A percentile compares a stretch with the other conserved stretches of the same genome.
Evolutionary conservation across 2,113 vertebrate species (phyloP).

Genomic region (Oryzias melastigma): DNA sequence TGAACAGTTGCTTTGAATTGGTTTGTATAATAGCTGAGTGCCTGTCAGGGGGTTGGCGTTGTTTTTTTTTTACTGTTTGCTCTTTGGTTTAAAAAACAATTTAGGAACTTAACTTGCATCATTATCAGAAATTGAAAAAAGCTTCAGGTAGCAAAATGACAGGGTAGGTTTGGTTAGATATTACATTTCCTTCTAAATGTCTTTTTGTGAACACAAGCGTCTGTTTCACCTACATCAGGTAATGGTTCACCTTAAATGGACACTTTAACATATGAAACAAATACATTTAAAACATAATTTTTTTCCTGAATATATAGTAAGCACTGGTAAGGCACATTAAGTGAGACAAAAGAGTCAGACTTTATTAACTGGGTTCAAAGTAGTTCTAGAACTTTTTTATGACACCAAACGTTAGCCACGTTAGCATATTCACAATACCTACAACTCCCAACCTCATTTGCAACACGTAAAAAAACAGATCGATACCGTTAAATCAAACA

Average conservation of each 20-base stretch:
- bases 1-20: conserved; percentile 23
- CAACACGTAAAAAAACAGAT: too few relatives aligned
- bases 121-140: conserved; percentile 21
- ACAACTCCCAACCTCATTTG: too few relatives aligned
- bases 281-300: too few relatives aligned
- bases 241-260: too few relatives aligned
- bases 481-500: too few relatives aligned
- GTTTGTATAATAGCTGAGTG: conserved; percentile 23
- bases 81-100: conserved; percentile 1
- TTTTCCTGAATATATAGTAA: too few relatives aligned
- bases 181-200: background rate
- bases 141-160: conserved; percentile 16
- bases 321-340: too few relatives aligned
- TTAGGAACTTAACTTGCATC: conserved; percentile 41
- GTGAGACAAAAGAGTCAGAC: too few relatives aligned
- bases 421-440: too few relatives aligned
- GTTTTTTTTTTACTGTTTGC: conserved; percentile 37
- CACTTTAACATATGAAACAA: background rate
- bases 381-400: too few relatives aligned
- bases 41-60: conserved; percentile 45
- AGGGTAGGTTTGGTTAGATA: background rate
- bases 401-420: too few relatives aligned
- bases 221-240: background rate
- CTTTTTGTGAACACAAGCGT: background rate
- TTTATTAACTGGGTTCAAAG: too few relatives aligned